Conservation (phyloP, 2,888 invertebrate species). For the Yponomeuta sedellus region DNA sequence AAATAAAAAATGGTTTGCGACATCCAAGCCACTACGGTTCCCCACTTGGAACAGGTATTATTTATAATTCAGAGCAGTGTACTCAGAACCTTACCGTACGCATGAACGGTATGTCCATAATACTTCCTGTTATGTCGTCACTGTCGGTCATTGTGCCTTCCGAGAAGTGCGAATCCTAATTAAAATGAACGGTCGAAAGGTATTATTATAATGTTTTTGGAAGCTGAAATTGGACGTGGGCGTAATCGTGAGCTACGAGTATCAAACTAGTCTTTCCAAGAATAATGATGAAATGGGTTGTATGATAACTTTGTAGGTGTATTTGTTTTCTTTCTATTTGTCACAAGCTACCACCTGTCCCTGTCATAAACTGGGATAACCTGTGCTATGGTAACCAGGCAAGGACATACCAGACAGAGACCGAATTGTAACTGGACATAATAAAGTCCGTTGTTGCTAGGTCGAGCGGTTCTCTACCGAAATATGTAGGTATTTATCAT, state of each 20-base stretch:
- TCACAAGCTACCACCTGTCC: too few relatives aligned
- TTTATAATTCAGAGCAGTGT: background rate
- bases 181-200: background rate
- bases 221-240: background rate
- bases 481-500: too few relatives aligned
- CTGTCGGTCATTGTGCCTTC: background rate
- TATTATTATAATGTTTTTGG: background rate
- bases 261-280: background rate
- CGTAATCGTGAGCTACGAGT: background rate
- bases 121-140: constrained; percentile 14
- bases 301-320: too few relatives aligned
- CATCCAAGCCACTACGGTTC: too few relatives aligned
- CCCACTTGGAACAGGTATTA: background rate
- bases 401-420: too few relatives aligned
- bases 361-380: too few relatives aligned
- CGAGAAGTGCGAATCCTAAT: background rate
- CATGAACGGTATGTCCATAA: background rate
- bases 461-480: too few relatives aligned
- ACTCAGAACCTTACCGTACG: background rate
- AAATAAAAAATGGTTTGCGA: too few relatives aligned
- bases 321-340: too few relatives aligned
- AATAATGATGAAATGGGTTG: background rate
- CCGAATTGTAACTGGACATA: too few relatives aligned
- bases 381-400: too few relatives aligned
- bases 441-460: too few relatives aligned